Base-by-base conservation (phyloP, 2,888 invertebrate species). In the Drosophila ezoana region DNA sequence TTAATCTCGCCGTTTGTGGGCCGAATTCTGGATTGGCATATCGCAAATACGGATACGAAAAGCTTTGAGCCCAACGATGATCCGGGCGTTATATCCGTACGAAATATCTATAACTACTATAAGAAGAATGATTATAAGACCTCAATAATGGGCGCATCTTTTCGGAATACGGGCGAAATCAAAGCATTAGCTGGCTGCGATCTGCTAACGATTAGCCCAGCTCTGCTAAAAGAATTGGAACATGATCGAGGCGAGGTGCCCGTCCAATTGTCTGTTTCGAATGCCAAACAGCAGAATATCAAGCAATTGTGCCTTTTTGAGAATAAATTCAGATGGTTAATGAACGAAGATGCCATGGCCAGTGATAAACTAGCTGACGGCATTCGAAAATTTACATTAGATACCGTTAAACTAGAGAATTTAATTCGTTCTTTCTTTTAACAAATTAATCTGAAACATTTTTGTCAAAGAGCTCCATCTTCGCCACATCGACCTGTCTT, bases 1-100 rank as follows among this genome's bases (percentile, higher is more conserved):
- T 93, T 99, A 41, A 99, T 99, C 91, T 99, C 99, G 6, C 99
- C 99, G 6, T 99, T 99, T 93, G 99, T 99, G 56, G 99, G 99
- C 11, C 95, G 99, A 76, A 99, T 99, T 92, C 94, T 98, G 81
- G 99, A 99, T 92, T 99, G 99, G 99, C 95, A 96, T 92, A 96
- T 98, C 2, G 95, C 96, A 59, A 97, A 98, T 90, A 97, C 97
- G 0, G 95, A 95, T 47, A 95, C 95, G 87, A 98, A 98, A 90
- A 93, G 94, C 0, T 99, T 95, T 91, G 95, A 95, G 72, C 94
- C 96, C 0, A 94, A 95, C 61, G 96, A 98, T 61, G 99, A 99
- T 93, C 99, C 99, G 0, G 99, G 99, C 40, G 99, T 99, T 0
- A 78, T 96, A 79, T 98, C 98, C 6, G 99, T 99, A 0, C 97